Evolutionary conservation across 2,888 invertebrate species (phyloP).

Genomic region (Lacanobia wlatinum): DNA sequence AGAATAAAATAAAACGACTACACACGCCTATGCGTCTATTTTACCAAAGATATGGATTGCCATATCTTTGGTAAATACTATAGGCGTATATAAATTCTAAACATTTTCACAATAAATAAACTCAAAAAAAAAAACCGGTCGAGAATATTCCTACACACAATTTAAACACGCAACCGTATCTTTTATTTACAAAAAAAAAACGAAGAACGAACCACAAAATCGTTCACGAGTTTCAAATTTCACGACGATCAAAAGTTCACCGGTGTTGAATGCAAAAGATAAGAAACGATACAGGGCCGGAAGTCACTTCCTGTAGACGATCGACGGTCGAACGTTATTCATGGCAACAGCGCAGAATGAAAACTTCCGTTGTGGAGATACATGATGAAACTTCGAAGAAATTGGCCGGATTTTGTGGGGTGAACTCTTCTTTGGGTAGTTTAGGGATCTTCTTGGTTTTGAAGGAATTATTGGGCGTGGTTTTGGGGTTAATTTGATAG

Average conservation of each 20-base stretch:
- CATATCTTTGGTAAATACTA: too few relatives aligned
- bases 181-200: conserved; percentile 8
- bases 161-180: too few relatives aligned
- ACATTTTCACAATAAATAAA: too few relatives aligned
- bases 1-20: too few relatives aligned
- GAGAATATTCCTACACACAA: too few relatives aligned
- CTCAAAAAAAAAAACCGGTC: too few relatives aligned
- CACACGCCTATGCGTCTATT: too few relatives aligned
- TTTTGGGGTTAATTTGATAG: too few relatives aligned
- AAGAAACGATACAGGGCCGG: conserved; percentile 72
- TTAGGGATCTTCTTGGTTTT: neutral
- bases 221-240: conserved; percentile 74
- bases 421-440: conserved; percentile 15
- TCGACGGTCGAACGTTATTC: conserved; percentile 77
- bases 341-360: conserved; percentile 73
- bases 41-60: too few relatives aligned
- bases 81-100: too few relatives aligned
- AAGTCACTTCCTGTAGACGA: conserved; percentile 74
- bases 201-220: conserved; percentile 41
- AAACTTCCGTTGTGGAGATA: conserved; percentile 75
- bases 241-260: conserved; percentile 74
- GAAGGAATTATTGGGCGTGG: too few relatives aligned
- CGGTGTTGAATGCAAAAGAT: conserved; percentile 72
- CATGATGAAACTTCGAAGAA: conserved; percentile 75
- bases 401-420: conserved; percentile 64